Evolutionary conservation across 2,888 invertebrate species (phyloP).

Genomic region (Acanthosepion pharaonis): DNA sequence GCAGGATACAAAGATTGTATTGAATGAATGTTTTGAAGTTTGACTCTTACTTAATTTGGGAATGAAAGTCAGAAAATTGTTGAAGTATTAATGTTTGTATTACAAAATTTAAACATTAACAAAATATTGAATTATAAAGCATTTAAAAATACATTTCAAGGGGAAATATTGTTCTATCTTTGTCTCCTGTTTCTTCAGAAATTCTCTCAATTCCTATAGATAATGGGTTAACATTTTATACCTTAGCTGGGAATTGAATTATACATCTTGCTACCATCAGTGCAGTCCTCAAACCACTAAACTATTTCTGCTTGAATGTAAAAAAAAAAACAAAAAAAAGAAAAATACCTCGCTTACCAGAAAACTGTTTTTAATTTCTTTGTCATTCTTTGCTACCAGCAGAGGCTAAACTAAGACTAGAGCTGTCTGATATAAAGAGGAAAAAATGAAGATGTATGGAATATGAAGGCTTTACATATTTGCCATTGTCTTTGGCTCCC

Average conservation of each 20-base stretch:
- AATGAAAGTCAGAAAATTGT: background rate
- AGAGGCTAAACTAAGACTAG: background rate
- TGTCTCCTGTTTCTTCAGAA: background rate
- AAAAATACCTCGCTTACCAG: background rate
- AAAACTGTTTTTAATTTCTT: background rate
- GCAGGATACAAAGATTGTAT: background rate
- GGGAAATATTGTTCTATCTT: background rate
- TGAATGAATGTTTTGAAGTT: background rate
- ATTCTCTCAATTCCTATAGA: background rate
- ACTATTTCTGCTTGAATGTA: background rate
- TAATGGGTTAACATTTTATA: background rate
- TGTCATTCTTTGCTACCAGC: background rate
- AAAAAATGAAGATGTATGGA: constrained; percentile 33
- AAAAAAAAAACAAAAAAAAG: background rate
- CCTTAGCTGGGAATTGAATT: background rate
- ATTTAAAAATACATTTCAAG: background rate
- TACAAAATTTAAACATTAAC: background rate
- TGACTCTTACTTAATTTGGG: background rate
- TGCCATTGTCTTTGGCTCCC: background rate
- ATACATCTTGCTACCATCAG: background rate
- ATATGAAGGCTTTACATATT: background rate
- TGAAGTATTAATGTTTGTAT: fast-evolving
- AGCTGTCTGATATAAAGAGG: constrained; percentile 21
- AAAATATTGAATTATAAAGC: background rate
- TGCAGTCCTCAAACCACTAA: background rate